phyloP scores from a whole-genome alignment of 2,113 vertebrate genomes.

The Irena cyanogastra region DNA sequence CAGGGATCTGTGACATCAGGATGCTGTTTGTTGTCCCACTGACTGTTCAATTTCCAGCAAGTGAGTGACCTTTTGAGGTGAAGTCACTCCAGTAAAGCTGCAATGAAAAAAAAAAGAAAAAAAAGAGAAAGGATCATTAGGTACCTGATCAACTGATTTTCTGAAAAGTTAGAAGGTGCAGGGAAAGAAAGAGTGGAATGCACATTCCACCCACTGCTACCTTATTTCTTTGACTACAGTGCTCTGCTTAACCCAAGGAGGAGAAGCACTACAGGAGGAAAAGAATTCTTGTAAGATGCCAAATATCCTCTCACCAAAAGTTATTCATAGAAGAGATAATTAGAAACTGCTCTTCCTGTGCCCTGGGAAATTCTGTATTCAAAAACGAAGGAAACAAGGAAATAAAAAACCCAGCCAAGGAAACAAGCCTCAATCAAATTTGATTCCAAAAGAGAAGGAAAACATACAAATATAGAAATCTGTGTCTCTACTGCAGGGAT shows the following conservation, averaged over 20 bases:
- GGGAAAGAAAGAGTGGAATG: not conserved
- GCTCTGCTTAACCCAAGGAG: not conserved
- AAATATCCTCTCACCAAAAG: not conserved
- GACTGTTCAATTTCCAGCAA: not conserved
- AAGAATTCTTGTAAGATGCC: not conserved
- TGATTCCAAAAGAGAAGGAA: not conserved
- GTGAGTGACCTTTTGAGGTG: not conserved
- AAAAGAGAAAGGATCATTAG: not conserved
- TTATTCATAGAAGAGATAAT: not conserved
- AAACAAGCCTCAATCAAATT: not conserved
- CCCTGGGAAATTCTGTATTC: not conserved
- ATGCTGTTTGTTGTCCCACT: not conserved
- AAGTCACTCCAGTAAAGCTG: not conserved
- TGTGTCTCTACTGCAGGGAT: not conserved
- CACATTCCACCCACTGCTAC: not conserved
- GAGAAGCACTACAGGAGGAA: not conserved
- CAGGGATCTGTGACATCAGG: not conserved
- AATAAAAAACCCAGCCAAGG: not conserved
- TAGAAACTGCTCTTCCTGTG: not conserved
- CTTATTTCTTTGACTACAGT: not conserved
- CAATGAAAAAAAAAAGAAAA: not conserved
- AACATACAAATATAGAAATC: not conserved
- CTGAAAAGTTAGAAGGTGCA: not conserved
- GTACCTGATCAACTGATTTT: not conserved
- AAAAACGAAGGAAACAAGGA: not conserved